phyloP scores from a whole-genome alignment of 2,888 invertebrate genomes.

The Macrosoma leucophasiata region DNA sequence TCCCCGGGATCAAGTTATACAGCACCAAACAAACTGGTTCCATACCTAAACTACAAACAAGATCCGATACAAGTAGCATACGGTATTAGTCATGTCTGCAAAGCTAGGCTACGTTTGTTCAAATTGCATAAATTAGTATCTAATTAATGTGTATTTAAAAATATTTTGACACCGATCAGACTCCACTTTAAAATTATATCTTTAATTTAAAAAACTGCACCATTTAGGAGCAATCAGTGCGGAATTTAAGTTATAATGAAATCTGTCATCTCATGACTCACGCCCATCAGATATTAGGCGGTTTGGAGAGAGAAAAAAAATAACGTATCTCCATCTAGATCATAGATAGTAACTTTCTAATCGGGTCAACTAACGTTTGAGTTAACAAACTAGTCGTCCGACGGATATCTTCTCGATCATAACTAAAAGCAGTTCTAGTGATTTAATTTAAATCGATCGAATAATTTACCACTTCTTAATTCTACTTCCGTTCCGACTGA shows the following conservation, averaged over 20 bases:
- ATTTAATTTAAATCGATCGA: constrained; percentile 19
- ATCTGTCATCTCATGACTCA: no score
- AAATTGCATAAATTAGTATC: constrained; percentile 15
- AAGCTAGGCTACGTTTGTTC: constrained; percentile 18
- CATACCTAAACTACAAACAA: constrained; percentile 31
- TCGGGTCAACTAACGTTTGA: constrained; percentile 62
- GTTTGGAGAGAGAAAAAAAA: no score
- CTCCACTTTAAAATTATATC: no score
- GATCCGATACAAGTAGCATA: constrained; percentile 31
- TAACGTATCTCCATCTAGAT: constrained; percentile 57
- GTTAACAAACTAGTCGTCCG: constrained; percentile 56
- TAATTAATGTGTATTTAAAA: no score
- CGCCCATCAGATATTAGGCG: no score
- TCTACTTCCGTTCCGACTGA: no score
- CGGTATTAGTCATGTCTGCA: constrained; percentile 24
- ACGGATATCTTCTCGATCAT: constrained; percentile 42
- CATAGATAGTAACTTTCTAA: constrained; percentile 61
- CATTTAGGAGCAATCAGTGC: no score
- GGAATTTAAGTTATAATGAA: no score
- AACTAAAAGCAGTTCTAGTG: constrained; percentile 20
- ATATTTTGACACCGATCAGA: no score
- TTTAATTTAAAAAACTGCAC: no score
- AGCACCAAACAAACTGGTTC: constrained; percentile 35
- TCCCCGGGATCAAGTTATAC: constrained; percentile 26
- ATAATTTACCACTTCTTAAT: constrained; percentile 14